Base-by-base conservation (phyloP, 2,113 vertebrate genomes). In the Dolichallabes microphthalmus region DNA sequence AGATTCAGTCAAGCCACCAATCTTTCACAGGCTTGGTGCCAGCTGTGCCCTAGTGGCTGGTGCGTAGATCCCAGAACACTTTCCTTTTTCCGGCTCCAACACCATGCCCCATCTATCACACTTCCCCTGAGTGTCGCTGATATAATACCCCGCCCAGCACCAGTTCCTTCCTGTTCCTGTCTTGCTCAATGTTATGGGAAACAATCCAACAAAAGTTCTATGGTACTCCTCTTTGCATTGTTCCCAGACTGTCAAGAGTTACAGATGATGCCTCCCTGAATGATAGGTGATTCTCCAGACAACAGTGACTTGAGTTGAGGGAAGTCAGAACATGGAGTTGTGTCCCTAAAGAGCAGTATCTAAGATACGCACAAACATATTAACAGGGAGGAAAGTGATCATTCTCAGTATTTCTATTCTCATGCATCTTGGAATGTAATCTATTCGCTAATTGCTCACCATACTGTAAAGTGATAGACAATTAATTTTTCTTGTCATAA, bases 131-230 rank as follows among this genome's bases (percentile, higher is more conserved):
- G 66, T 60, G 61, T 60, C 10, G 63, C 69, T 82, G 80, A 76
- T 88, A 85, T 83, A 66, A 87, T 86, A 78, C 82, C 79, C 50
- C 60, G 78, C 76, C 57, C 60, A 74, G 35, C 64, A 60, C 74
- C 86, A 87, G 86, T 93, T 93, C 94, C 93, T 91, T 74, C 35
- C 89, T 86, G 87, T 93, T 93, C 91, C 92, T 88, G 92, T 91
- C 89, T 92, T 91, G 92, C 91, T 92, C 89, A 88, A 69, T 90
- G 86, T 88, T 73, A 88, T 50, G 4, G 82, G 86, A 86, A 77
- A 91, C 89, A 88, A 90, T 69, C 73, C 52, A 81, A n/a, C 9
- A 73, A 71, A 61, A 68, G 88, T 74, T 45, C 19, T 76, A 27
- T 79, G 32, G 14, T 58, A 57, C 69, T 69, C 39, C 50, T 81